phyloP scores from a whole-genome alignment of 35 echinoderm and acorn worm genomes.

The Acanthaster planci region DNA sequence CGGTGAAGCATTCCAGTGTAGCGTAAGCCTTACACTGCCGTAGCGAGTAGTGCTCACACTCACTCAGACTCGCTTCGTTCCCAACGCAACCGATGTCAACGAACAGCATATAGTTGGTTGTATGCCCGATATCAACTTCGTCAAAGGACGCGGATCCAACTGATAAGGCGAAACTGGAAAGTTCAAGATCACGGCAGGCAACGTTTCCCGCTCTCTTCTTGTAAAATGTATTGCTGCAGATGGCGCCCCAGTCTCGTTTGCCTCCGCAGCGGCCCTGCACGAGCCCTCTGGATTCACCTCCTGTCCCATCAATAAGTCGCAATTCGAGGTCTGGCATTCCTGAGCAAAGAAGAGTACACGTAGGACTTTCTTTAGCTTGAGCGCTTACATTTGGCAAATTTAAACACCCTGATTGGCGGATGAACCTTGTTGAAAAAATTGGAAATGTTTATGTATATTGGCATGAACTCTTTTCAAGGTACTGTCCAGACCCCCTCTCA shows the following conservation, averaged over 20 bases:
- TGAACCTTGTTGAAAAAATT: too few relatives aligned
- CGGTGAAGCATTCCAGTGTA: conserved; percentile 1
- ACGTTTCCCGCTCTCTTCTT: neutral
- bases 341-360: neutral
- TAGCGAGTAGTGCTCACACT: neutral
- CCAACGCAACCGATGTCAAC: conserved; percentile 17
- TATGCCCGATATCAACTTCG: neutral
- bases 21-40: neutral
- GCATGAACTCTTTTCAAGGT: too few relatives aligned
- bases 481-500: too few relatives aligned
- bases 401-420: too few relatives aligned
- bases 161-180: neutral
- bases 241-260: neutral
- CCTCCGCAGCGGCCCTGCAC: neutral
- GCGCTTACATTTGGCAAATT: too few relatives aligned
- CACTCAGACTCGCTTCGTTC: neutral
- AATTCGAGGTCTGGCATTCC: conserved; percentile 2
- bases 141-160: neutral
- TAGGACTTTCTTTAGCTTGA: too few relatives aligned
- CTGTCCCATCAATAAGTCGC: neutral
- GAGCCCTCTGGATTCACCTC: neutral
- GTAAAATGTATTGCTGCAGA: neutral
- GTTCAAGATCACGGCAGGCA: neutral
- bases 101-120: neutral
- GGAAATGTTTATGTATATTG: too few relatives aligned